A percentile compares a stretch with the other conserved stretches of the same genome.
Evolutionary conservation across 2,888 invertebrate genomes (phyloP).

Genomic region (Malthinus flaveolus): DNA sequence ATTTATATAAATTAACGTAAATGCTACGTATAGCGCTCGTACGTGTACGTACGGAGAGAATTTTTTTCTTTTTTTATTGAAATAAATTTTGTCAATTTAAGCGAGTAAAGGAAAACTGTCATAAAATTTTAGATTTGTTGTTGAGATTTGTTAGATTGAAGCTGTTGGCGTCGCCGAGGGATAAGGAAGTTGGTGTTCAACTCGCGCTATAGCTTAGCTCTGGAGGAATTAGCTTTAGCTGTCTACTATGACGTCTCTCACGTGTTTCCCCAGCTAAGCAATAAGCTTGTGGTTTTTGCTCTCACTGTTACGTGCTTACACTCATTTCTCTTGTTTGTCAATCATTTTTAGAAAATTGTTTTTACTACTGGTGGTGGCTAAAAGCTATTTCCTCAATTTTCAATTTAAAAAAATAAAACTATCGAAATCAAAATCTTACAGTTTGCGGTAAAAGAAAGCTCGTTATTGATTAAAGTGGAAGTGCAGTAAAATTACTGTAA

Average conservation of each 20-base stretch:
- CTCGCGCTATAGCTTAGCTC: constrained; percentile 14
- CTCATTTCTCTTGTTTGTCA: constrained; percentile 25
- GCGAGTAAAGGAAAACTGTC: constrained; percentile 8
- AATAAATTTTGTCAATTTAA: constrained; percentile 1
- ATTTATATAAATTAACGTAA: no score
- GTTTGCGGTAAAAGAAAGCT: no score
- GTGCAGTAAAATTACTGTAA: no score
- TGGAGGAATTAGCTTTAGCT: constrained; percentile 29
- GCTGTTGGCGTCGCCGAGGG: constrained; percentile 14
- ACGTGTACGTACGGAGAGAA: no score
- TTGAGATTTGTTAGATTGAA: constrained; percentile 3
- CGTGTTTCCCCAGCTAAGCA: constrained; percentile 27
- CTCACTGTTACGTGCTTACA: constrained; percentile 20
- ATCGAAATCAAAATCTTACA: no score
- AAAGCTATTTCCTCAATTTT: constrained; percentile 18
- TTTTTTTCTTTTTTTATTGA: background rate
- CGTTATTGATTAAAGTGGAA: no score
- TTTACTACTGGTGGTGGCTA: constrained; percentile 8
- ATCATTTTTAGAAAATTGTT: constrained; percentile 26
- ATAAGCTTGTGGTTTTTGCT: constrained; percentile 27
- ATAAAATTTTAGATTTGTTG: constrained; percentile 16
- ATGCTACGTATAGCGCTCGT: no score
- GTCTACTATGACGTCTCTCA: constrained; percentile 28
- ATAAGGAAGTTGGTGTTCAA: constrained; percentile 16
- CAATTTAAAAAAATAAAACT: background rate